Base-by-base conservation (phyloP, 1,140 invertebrate genomes). In the Pteromalus puparum region DNA sequence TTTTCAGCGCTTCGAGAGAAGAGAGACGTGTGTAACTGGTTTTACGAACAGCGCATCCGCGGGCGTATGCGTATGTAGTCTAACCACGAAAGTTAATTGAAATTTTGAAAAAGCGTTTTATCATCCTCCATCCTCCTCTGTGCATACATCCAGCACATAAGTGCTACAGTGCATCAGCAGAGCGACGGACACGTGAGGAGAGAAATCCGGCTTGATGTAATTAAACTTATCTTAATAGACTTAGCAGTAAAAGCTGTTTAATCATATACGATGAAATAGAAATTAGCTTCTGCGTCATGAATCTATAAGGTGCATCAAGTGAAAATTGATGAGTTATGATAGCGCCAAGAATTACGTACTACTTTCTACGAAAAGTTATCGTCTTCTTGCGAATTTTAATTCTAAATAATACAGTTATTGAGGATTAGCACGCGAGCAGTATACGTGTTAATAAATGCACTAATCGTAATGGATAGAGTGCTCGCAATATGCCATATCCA, bases 181-280 rank as follows among this genome's bases (percentile, higher is more conserved):
- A 7, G 53, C 21, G 38, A 67, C 61, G 30, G 24, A 30, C 34
- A 2, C 61, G 38, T 21, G 4, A 65, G 30, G 12, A 61, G 30
- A 74, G 46, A 73, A 73, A 79, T 72, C 42, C 26, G 72, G 48
- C 24, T 38, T 7, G 26, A 70, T 42, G 38, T 13, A 79, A 79
- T 79, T 73, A 84, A 79, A 84, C 34, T 79, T 79, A 84, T 84
- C 46, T 79, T 74, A 79, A 84, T 79, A 74, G 48, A 65, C 28
- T 38, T 79, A 28, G 30, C 30, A 73, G 48, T 74, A 73, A 84
- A 84, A 79, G 76, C 13, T 53, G 21, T 61, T 24, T 67, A 70
- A 77, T 83, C 78, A 38, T 77, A 83, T 72, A 48, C 65, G 48
- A 70, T 78, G 42, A 83, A 83, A 83, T 78, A 78, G 75, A 78